A percentile compares a stretch with the other conserved stretches of the same genome.
Conservation (phyloP, 2,797 vertebrate species). For the Smutsia temminckii region DNA sequence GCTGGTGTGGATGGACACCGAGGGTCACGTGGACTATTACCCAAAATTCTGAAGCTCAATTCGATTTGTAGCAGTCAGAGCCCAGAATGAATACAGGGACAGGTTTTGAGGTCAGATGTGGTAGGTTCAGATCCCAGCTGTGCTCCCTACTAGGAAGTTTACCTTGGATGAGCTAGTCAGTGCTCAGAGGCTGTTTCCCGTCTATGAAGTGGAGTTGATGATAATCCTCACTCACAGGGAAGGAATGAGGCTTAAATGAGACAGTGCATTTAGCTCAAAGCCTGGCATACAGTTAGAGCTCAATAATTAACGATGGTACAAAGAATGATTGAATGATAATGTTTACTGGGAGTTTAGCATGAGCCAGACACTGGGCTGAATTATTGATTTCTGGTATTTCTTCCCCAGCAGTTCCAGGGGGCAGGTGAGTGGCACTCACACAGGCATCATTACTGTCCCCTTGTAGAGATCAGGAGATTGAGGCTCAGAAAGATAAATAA, state of each 20-base stretch:
- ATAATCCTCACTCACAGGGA: not conserved
- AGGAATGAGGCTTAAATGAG: not conserved
- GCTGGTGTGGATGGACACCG: not conserved
- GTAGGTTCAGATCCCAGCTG: not conserved
- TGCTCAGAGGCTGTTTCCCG: not conserved
- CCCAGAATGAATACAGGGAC: not conserved
- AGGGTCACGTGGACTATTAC: not conserved
- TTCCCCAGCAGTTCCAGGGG: not conserved
- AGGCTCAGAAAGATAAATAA: not conserved
- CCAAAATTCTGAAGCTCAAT: not conserved
- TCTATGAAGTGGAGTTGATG: not conserved
- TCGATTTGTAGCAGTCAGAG: not conserved
- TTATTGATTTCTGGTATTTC: not conserved
- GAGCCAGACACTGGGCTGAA: not conserved
- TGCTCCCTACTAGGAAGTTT: not conserved
- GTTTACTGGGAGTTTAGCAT: not conserved
- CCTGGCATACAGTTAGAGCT: not conserved
- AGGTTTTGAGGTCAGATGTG: not conserved
- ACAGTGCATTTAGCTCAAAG: fast-evolving
- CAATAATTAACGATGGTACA: not conserved
- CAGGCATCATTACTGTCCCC: too few relatives aligned
- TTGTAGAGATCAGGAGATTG: not conserved
- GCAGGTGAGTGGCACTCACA: fast-evolving
- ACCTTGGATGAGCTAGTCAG: not conserved
- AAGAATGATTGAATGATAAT: not conserved